phyloP scores from a whole-genome alignment of 2,113 vertebrate species.

The Centrocercus urophasianus region DNA sequence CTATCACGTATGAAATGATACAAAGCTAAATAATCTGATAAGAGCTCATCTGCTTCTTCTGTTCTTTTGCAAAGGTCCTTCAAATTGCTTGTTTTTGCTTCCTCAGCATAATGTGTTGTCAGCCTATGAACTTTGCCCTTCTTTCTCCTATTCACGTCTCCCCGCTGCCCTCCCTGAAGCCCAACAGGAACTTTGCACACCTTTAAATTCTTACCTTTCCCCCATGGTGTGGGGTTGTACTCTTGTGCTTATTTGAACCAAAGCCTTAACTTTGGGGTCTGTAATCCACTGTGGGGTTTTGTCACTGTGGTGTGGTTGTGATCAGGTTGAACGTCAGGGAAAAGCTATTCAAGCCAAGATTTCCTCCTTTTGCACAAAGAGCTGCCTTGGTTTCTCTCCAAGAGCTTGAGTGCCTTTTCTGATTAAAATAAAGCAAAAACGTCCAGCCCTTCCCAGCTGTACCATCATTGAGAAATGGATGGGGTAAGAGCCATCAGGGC shows the following conservation, averaged over 20 bases:
- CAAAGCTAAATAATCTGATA: background rate
- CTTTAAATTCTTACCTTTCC: background rate
- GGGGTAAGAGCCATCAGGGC: rapidly evolving
- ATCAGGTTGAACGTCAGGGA: background rate
- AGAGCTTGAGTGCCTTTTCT: background rate
- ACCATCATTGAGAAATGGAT: background rate
- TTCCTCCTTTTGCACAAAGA: background rate
- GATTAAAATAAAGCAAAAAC: background rate
- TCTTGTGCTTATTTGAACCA: background rate
- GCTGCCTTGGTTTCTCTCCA: background rate
- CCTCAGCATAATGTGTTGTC: background rate
- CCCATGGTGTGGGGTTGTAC: background rate
- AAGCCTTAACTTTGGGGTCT: background rate
- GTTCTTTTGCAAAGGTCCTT: background rate
- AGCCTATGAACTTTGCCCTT: background rate
- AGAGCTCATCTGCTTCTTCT: background rate
- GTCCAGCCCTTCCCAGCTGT: too few relatives aligned
- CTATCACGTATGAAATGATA: background rate
- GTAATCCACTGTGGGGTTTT: background rate
- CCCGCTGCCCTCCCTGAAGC: background rate
- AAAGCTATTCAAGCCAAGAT: background rate
- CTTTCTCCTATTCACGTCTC: background rate
- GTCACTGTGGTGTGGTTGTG: background rate
- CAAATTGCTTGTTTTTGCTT: background rate
- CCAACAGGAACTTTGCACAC: background rate